Conservation (phyloP, 2,888 invertebrate species). For the Bibio marci region DNA sequence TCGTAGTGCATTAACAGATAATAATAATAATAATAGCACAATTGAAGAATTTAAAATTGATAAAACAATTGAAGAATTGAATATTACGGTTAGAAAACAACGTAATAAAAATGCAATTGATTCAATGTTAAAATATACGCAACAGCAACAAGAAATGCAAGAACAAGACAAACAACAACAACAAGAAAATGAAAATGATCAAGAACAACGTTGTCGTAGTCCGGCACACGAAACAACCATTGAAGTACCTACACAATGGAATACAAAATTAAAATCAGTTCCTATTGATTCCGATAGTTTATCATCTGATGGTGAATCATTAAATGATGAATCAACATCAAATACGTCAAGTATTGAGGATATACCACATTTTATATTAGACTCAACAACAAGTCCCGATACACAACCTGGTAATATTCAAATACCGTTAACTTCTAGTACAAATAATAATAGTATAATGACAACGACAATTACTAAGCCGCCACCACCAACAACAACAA, state of each 20-base stretch:
- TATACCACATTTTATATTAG: conserved; percentile 28
- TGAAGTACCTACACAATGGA: conserved; percentile 38
- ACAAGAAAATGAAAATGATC: conserved; percentile 10
- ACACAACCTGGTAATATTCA: conserved; percentile 19
- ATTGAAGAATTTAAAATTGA: conserved; percentile 5
- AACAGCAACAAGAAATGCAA: too few relatives aligned
- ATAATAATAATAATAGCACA: too few relatives aligned
- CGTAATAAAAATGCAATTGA: conserved; percentile 8
- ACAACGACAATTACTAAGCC: conserved; percentile 12
- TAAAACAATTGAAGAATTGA: background rate
- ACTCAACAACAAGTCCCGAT: conserved; percentile 30
- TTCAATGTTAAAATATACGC: conserved; percentile 7
- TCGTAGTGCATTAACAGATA: too few relatives aligned
- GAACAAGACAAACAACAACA: conserved; percentile 9
- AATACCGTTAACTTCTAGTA: conserved; percentile 13
- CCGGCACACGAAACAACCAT: conserved; percentile 46
- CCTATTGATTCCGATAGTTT: conserved; percentile 40
- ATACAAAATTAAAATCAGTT: conserved; percentile 25
- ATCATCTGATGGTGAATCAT: conserved; percentile 13
- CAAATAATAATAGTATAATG: background rate
- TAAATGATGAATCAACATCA: conserved; percentile 7
- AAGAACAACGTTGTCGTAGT: conserved; percentile 27
- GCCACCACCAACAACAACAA: too few relatives aligned
- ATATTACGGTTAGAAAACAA: conserved; percentile 11
- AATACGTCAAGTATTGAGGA: conserved; percentile 31